These are phyloP conservation scores for Sericinus montela DNA, from an alignment of 2,888 invertebrate genomes.

Conservation along the genomic window DNA sequence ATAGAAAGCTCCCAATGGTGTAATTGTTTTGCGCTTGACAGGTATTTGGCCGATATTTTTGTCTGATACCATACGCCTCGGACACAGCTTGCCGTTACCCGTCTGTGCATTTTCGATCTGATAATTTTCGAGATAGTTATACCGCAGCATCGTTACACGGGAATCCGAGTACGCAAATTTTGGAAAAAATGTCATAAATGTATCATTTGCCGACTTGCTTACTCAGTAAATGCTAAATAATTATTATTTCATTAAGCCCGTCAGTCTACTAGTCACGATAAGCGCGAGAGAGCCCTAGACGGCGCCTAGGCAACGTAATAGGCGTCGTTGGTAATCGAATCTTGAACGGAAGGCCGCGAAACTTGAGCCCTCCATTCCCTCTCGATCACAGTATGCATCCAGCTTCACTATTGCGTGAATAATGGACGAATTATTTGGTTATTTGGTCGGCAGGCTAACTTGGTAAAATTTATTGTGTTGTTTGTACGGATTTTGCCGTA, in stretches of 20 bases:
- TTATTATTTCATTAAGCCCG: conserved; percentile 36
- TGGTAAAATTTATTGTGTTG: neutral
- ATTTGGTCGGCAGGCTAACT: conserved; percentile 8
- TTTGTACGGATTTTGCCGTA: neutral
- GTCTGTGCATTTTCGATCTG: too few species aligned
- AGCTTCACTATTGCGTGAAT: conserved; percentile 25
- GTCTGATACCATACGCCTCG: too few species aligned
- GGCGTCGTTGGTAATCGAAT: conserved; percentile 71
- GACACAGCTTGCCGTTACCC: too few species aligned
- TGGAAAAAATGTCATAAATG: too few species aligned
- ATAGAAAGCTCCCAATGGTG: too few species aligned
- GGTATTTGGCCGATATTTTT: too few species aligned
- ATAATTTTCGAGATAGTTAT: too few species aligned
- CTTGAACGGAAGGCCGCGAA: conserved; percentile 69
- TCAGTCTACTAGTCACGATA: conserved; percentile 45
- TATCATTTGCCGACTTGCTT: too few species aligned
- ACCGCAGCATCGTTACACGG: too few species aligned
- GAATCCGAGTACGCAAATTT: too few species aligned
- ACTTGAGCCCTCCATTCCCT: conserved; percentile 65
- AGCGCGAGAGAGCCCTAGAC: conserved; percentile 41
- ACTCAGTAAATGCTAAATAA: conserved; percentile 11
- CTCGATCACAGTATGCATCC: conserved; percentile 49
- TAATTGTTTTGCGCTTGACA: too few species aligned
- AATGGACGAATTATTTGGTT: conserved; percentile 15
- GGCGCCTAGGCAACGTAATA: conserved; percentile 60